phyloP scores from a whole-genome alignment of 2,113 vertebrate species.

The Struthidea cinerea region DNA sequence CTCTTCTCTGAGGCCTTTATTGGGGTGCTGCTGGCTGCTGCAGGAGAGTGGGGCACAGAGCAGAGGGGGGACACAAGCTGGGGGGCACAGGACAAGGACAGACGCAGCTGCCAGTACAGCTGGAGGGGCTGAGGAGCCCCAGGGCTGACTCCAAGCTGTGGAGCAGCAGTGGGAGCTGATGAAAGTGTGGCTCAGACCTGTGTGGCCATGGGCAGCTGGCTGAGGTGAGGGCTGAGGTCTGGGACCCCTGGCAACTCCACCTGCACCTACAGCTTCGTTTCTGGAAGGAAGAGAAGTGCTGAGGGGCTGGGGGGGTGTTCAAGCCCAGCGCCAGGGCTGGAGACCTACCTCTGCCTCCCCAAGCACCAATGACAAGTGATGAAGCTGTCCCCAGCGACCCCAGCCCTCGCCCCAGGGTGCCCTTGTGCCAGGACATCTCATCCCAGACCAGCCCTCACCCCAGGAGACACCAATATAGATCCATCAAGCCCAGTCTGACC shows the following conservation, averaged over 20 bases:
- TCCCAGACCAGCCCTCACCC: neutral
- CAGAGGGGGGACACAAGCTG: neutral
- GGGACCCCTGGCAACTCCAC: neutral
- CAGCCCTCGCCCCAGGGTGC: neutral
- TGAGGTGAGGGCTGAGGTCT: neutral
- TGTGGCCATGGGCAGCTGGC: neutral
- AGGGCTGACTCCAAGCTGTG: neutral
- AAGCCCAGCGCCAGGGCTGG: neutral
- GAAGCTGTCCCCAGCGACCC: neutral
- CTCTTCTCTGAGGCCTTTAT: neutral
- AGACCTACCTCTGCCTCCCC: neutral
- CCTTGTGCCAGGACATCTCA: neutral
- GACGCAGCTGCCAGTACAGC: fast-evolving
- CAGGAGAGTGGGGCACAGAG: neutral
- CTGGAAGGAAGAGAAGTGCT: slow-evolving; percentile 3
- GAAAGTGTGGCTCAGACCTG: neutral
- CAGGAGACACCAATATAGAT: neutral
- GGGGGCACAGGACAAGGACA: neutral
- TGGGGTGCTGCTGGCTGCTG: neutral
- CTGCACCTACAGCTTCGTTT: neutral
- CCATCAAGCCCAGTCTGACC: neutral
- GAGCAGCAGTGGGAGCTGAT: neutral
- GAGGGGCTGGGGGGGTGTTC: neutral
- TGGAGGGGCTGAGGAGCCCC: neutral
- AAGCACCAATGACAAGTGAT: neutral